A percentile compares a stretch with the other conserved stretches of the same genome.
Conservation (phyloP, 2,888 invertebrate genomes). For the Xanthia togata region DNA sequence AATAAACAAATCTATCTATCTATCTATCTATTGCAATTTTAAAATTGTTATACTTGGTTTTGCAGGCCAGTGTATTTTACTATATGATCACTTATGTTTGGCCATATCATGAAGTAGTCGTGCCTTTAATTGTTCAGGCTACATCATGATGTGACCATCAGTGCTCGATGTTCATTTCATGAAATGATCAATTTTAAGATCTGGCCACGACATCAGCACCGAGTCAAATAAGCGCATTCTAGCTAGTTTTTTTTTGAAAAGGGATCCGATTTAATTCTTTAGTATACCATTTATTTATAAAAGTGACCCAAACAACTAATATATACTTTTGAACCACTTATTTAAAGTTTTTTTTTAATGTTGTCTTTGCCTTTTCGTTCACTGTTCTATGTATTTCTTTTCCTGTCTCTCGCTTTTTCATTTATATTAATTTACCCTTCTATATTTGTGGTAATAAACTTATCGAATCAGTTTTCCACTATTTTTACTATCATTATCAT, state of each 20-base stretch:
- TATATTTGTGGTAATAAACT: not conserved
- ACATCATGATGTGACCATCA: too few relatives aligned
- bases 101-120: too few relatives aligned
- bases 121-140: too few relatives aligned
- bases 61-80: too few relatives aligned
- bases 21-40: too few relatives aligned
- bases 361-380: not conserved
- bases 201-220: too few relatives aligned
- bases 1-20: too few relatives aligned
- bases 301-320: not conserved
- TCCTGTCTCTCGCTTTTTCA: not conserved
- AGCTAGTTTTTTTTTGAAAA: not conserved
- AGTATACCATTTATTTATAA: not conserved
- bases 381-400: not conserved
- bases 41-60: too few relatives aligned
- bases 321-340: not conserved
- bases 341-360: not conserved
- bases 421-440: not conserved
- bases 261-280: not conserved
- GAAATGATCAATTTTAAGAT: too few relatives aligned
- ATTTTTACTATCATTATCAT: not conserved
- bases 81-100: too few relatives aligned
- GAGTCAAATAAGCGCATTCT: not conserved
- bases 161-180: too few relatives aligned
- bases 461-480: not conserved